Conservation (phyloP, 1,140 invertebrate species). For the Aphidius gifuensis region DNA sequence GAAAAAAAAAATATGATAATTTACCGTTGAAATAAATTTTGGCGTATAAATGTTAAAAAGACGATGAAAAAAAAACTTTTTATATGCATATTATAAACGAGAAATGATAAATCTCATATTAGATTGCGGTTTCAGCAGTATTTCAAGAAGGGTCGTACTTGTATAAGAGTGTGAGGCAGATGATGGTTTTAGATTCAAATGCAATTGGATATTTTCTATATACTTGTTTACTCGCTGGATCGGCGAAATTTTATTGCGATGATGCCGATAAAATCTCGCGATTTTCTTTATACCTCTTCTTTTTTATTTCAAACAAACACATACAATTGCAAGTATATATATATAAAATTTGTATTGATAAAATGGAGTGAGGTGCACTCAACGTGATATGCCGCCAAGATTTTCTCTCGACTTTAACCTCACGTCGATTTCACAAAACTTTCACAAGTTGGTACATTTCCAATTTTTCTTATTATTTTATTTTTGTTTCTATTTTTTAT, state of each 20-base stretch:
- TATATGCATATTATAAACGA: no score
- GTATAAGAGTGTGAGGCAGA: no score
- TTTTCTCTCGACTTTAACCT: conserved; percentile 16
- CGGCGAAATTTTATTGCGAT: conserved; percentile 28
- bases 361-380: not conserved
- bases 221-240: conserved; percentile 32
- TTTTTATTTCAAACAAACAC: not conserved
- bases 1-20: no score
- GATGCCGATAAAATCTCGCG: conserved; percentile 17
- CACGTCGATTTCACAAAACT: not conserved
- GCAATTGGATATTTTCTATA: conserved; percentile 26
- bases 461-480: no score
- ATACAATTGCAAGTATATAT: not conserved
- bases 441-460: not conserved
- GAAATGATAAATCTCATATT: conserved; percentile 22
- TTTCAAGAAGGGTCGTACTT: conserved; percentile 3
- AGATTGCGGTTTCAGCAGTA: conserved; percentile 20
- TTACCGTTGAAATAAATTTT: no score
- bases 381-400: conserved; percentile 12
- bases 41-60: no score
- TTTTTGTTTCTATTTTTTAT: no score
- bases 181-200: not conserved
- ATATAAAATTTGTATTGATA: not conserved
- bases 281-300: not conserved
- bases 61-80: no score